A percentile compares a stretch with the other conserved stretches of the same genome.
These are phyloP conservation scores for Cylindroiulus punctatus DNA, from an alignment of 2,888 invertebrate genomes.

Conservation along the genomic window DNA sequence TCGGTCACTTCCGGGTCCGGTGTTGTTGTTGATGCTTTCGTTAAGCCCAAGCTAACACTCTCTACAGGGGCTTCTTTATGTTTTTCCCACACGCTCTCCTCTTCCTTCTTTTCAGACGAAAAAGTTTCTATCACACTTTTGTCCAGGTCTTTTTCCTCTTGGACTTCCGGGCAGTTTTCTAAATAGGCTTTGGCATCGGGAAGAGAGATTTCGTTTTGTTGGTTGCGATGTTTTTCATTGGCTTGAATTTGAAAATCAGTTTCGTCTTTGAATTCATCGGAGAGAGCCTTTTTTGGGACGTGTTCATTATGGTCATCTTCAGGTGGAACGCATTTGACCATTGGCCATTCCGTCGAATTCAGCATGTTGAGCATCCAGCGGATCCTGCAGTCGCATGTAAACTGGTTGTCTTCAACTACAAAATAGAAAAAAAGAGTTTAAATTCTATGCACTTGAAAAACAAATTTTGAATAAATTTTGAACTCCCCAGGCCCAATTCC, in stretches of 20 bases:
- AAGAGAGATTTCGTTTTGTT: not conserved
- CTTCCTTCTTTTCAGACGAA: not conserved
- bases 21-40: not conserved
- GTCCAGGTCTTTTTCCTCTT: slow-evolving; percentile 16
- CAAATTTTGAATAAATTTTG: no score
- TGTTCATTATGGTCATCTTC: not conserved
- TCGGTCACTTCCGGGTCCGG: not conserved
- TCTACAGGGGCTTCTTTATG: not conserved
- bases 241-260: slow-evolving; percentile 43
- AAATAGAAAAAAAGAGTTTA: not conserved
- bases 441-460: no score
- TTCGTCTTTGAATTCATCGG: not conserved
- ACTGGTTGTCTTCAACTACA: slow-evolving; percentile 44
- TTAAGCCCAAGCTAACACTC: slow-evolving; percentile 8
- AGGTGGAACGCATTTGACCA: slow-evolving; percentile 40
- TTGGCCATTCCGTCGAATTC: slow-evolving; percentile 34
- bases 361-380: slow-evolving; percentile 39
- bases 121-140: not conserved
- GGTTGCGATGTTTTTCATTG: not conserved
- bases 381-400: slow-evolving; percentile 49
- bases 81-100: not conserved
- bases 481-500: no score
- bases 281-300: not conserved
- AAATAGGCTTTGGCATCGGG: slow-evolving; percentile 44
- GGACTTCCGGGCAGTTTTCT: slow-evolving; percentile 43